Percentiles rank a stretch among this genome's conserved stretches.
Conservation (phyloP, 2,113 vertebrate genomes). For the Hypomesus transpacificus region DNA sequence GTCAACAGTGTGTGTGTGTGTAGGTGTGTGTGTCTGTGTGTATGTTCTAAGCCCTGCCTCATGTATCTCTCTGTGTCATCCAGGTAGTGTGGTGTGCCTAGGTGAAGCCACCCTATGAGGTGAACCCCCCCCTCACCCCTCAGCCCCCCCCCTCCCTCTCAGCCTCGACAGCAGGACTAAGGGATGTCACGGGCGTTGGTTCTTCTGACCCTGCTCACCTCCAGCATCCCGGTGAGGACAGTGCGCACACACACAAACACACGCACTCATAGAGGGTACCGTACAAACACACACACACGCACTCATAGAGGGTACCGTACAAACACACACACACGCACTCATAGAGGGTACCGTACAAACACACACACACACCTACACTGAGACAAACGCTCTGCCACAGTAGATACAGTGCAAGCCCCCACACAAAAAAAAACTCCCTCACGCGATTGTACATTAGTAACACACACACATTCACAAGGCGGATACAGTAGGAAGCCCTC, state of each 20-base stretch:
- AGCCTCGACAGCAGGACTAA: slow-evolving; percentile 54
- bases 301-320: slow-evolving; percentile 22
- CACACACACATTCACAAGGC: neutral
- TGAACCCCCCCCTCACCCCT: slow-evolving; percentile 51
- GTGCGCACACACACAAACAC: slow-evolving; percentile 32
- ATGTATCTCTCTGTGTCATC: slow-evolving; percentile 46
- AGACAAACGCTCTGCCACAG: neutral
- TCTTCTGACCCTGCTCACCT: slow-evolving; percentile 60
- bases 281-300: slow-evolving; percentile 8
- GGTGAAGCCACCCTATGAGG: slow-evolving; percentile 64
- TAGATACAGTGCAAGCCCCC: neutral
- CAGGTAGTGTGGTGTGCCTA: slow-evolving; percentile 60
- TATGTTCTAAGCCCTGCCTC: neutral
- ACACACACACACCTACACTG: neutral
- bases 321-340: no score
- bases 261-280: slow-evolving; percentile 7
- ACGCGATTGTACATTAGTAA: neutral
- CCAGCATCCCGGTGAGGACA: slow-evolving; percentile 67
- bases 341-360: neutral
- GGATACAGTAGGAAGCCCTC: no score
- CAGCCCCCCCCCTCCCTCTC: slow-evolving; percentile 41
- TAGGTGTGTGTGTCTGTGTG: slow-evolving; percentile 2
- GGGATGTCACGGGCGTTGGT: slow-evolving; percentile 67
- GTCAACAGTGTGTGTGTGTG: slow-evolving; percentile 6
- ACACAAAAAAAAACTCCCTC: neutral